These are phyloP conservation scores for Rhynchomys soricoides DNA, from an alignment of 2,113 vertebrate species.

Conservation along the genomic window DNA sequence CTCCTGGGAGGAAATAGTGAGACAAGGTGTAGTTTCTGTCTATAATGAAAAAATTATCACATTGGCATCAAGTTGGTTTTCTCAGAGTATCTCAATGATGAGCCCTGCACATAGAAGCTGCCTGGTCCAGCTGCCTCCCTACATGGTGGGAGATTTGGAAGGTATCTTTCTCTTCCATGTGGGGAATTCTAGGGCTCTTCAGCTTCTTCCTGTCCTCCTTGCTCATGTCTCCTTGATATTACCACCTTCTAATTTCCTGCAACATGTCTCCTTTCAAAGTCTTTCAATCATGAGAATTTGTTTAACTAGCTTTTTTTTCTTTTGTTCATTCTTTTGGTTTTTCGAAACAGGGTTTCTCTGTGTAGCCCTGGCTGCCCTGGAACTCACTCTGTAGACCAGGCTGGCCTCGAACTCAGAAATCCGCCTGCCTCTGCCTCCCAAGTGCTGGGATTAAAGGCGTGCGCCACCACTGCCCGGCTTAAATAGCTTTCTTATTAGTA, in stretches of 20 bases:
- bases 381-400: too few species aligned
- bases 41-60: neutral
- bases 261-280: accelerated
- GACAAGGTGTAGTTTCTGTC: neutral
- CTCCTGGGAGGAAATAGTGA: neutral
- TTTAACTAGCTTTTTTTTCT: neutral
- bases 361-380: too few species aligned
- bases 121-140: accelerated
- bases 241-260: neutral
- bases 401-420: too few species aligned
- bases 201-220: too few species aligned
- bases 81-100: neutral
- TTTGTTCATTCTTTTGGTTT: too few species aligned
- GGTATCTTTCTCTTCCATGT: too few species aligned
- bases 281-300: neutral
- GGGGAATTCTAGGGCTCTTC: neutral
- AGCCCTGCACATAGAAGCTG: neutral
- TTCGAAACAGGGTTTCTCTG: too few species aligned
- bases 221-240: neutral
- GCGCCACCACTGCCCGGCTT: too few species aligned
- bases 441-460: too few species aligned
- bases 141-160: neutral
- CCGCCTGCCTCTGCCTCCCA: too few species aligned
- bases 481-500: neutral
- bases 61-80: neutral